Conservation (phyloP, 2,797 vertebrate species). For the Hyperoplus immaculatus region DNA sequence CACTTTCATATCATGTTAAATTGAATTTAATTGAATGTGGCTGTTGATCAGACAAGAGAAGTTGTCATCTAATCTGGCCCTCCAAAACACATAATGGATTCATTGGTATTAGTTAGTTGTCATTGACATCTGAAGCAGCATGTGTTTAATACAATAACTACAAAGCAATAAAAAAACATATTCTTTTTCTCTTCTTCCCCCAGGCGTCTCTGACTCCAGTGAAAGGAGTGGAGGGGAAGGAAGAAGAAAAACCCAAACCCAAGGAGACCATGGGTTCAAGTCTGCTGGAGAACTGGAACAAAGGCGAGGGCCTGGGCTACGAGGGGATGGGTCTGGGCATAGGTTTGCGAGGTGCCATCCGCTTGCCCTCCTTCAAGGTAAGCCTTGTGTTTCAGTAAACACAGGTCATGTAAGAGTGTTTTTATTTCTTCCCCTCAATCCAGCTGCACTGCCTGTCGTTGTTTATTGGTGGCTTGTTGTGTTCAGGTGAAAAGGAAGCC, state of each 20-base stretch:
- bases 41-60: conserved; percentile 12
- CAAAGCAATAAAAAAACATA: background rate
- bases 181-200: conserved; percentile 8
- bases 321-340: conserved; percentile 96
- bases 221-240: conserved; percentile 92
- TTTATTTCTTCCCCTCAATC: background rate
- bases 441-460: background rate
- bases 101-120: too few relatives aligned
- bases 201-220: conserved; percentile 95
- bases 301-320: conserved; percentile 94
- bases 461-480: conserved; percentile 31
- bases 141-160: background rate
- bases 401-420: too few relatives aligned
- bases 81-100: background rate
- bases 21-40: background rate
- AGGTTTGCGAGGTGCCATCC: conserved; percentile 93
- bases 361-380: conserved; percentile 97
- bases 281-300: conserved; percentile 96
- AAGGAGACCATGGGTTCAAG: conserved; percentile 93
- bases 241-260: conserved; percentile 94
- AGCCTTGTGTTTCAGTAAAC: background rate
- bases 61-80: background rate
- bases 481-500: conserved; percentile 97
- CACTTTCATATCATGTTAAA: background rate
- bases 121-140: background rate